A percentile compares a stretch with the other conserved stretches of the same genome.
Conservation (phyloP, 2,113 vertebrate species). For the Eptesicus fuscus region DNA sequence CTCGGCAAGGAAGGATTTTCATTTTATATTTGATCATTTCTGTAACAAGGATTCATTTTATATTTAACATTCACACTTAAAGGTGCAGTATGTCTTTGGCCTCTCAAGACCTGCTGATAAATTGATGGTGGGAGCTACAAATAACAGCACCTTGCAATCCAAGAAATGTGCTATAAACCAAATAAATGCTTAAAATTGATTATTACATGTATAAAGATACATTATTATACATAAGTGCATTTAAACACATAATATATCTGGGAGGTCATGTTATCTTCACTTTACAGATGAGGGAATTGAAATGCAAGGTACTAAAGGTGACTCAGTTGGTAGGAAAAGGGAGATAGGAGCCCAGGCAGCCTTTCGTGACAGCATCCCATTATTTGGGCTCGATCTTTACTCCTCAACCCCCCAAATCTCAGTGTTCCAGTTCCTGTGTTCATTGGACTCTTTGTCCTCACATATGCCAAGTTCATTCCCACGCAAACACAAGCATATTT, state of each 20-base stretch:
- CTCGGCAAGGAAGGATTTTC: background rate
- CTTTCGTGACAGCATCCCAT: background rate
- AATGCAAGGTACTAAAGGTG: background rate
- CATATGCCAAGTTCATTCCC: background rate
- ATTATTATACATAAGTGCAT: background rate
- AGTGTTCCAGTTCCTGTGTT: background rate
- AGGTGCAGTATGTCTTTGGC: background rate
- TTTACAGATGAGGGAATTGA: background rate
- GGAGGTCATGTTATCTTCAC: background rate
- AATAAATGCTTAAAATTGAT: background rate
- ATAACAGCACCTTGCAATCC: background rate
- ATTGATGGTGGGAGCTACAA: background rate
- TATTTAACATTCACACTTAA: conserved; percentile 35
- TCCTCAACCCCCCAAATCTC: background rate
- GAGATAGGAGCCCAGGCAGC: background rate
- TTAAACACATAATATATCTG: background rate
- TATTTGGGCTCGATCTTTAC: background rate
- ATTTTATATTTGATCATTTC: conserved; percentile 43
- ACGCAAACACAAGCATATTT: background rate
- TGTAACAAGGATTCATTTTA: conserved; percentile 14
- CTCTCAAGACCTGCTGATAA: background rate
- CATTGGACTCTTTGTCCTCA: background rate
- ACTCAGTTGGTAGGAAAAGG: background rate
- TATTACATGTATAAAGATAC: background rate
- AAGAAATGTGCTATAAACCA: background rate